These are phyloP conservation scores for Agrypnus murinus DNA, from an alignment of 2,888 invertebrate genomes.

Conservation along the genomic window DNA sequence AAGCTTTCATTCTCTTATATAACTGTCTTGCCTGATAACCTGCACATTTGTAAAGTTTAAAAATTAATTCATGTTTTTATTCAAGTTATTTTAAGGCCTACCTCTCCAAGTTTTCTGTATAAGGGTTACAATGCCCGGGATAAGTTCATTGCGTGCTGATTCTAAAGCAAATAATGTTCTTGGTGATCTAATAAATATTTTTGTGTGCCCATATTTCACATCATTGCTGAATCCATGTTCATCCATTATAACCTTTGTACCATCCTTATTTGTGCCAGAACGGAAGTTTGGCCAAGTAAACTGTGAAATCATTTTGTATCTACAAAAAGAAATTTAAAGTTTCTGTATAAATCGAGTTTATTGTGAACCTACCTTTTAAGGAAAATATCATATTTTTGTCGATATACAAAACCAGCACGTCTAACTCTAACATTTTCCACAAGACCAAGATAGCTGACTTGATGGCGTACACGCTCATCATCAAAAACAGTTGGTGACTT, in stretches of 20 bases:
- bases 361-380: constrained; percentile 79
- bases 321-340: constrained; percentile 61
- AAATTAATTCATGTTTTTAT: not conserved
- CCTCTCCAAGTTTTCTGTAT: constrained; percentile 97
- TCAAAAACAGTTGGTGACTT: constrained; percentile 93
- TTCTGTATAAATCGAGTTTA: not conserved
- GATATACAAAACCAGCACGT: constrained; percentile 97
- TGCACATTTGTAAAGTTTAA: constrained; percentile 44
- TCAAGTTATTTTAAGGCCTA: constrained; percentile 35
- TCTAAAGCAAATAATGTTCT: constrained; percentile 93
- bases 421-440: constrained; percentile 97
- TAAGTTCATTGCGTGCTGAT: constrained; percentile 86
- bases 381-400: constrained; percentile 95
- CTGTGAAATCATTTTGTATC: constrained; percentile 97
- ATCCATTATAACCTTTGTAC: constrained; percentile 88
- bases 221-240: constrained; percentile 86
- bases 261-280: constrained; percentile 84
- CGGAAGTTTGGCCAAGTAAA: constrained; percentile 98
- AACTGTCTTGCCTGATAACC: constrained; percentile 77
- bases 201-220: constrained; percentile 95
- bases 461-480: constrained; percentile 83
- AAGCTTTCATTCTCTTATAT: constrained; percentile 91
- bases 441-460: constrained; percentile 90
- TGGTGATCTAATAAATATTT: constrained; percentile 96
- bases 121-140: constrained; percentile 93